Base-by-base conservation (phyloP, 2,888 invertebrate species). In the Melolontha melolontha region DNA sequence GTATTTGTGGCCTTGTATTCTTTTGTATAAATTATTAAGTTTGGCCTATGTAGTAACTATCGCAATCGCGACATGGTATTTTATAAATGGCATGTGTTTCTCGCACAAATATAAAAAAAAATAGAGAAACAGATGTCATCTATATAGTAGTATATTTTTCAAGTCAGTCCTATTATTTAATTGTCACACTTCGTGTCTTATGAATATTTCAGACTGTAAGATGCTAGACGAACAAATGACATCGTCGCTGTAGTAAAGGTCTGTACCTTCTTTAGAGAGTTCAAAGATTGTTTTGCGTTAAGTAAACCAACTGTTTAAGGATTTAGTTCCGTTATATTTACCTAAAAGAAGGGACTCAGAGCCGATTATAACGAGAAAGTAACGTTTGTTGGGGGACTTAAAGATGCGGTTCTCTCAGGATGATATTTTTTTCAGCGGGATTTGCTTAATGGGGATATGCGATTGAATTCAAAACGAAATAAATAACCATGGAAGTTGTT, bases 251-350 rank as follows among this genome's bases (percentile, higher is more conserved):
- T 47, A 41, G n/a, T 5, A n/a, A n/a, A 41, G 11, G n/a, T 7
- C 14, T 47, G 8, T 16, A 17, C 14, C 47, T 52, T 34, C 14
- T 34, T 14, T 52, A 14, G 34, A 34, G 14, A 52, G 29, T 14
- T 52, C 14, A 8, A 34, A 8, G 29, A 34, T 34, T 34, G 11
- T 39, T 10, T 14, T 52, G 34, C 34, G 39, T 52, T 52, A 52
- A 52, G 34, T 52, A 52, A 52, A 52, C 52, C 52, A 52, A 34
- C 12, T 52, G 52, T 34, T 34, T 52, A 52, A 12, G 52, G 52
- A 52, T 52, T 52, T 52, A 52, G 34, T 52, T 52, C 52, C 39
- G 52, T 34, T 34, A 14, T 34, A 12, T 52, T 52, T 52, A 14
- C 52, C 14, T 52, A 52, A 29, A 52, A 52, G 52, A 39, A 52